phyloP scores from a whole-genome alignment of 2,888 invertebrate genomes.

The Cheilosia scutellata region DNA sequence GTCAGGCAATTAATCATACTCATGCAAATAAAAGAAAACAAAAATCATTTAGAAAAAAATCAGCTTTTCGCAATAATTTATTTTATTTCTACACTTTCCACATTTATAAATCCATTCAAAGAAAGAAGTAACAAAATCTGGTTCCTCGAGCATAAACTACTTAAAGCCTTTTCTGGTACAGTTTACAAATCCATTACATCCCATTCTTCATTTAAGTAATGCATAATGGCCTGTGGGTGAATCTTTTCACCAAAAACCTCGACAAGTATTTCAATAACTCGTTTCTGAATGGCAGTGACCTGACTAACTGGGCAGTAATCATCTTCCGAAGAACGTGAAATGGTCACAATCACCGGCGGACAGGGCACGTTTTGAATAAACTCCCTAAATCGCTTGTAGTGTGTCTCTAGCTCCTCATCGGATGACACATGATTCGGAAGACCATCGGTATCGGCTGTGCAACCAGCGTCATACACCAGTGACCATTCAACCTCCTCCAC shows the following conservation, averaged over 20 bases:
- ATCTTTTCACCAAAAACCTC: conserved; percentile 81
- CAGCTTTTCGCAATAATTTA: conserved; percentile 38
- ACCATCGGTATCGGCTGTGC: conserved; percentile 93
- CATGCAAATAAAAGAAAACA: not conserved
- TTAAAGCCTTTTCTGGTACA: not conserved
- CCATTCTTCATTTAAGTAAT: conserved; percentile 83
- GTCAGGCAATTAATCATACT: not conserved
- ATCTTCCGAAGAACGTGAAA: conserved; percentile 93
- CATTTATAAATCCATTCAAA: conserved; percentile 61
- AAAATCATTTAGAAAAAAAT: conserved; percentile 15
- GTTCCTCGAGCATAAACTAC: conserved; percentile 26
- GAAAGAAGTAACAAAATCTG: conserved; percentile 43
- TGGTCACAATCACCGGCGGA: conserved; percentile 89
- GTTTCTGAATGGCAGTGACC: conserved; percentile 91
- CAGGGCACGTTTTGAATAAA: conserved; percentile 86
- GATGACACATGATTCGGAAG: conserved; percentile 93
- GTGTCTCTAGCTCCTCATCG: conserved; percentile 87
- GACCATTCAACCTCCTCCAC: conserved; percentile 91
- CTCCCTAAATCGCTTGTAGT: conserved; percentile 86
- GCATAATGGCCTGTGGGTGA: conserved; percentile 81
- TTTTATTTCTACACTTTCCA: conserved; percentile 49
- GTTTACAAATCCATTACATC: conserved; percentile 82
- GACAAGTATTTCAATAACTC: conserved; percentile 87
- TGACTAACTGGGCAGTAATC: conserved; percentile 94
- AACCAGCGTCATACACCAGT: conserved; percentile 93